A percentile compares a stretch with the other conserved stretches of the same genome.
Conservation (phyloP, 2,113 vertebrate species). For the Guaruba guarouba region DNA sequence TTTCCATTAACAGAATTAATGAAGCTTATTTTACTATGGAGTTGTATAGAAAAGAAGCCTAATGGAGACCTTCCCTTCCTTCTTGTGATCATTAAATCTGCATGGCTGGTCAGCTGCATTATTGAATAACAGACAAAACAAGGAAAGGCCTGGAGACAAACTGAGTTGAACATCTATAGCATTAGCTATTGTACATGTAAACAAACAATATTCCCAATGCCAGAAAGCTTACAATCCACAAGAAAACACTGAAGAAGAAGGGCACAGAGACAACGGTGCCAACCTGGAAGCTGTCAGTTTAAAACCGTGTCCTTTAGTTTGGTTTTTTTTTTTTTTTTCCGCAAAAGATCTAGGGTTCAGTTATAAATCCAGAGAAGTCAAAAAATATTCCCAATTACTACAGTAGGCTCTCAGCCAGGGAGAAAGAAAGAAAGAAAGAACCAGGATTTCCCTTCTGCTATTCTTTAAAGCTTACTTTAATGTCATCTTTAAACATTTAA, state of each 20-base stretch:
- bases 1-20: not conserved
- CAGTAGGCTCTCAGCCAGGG: not conserved
- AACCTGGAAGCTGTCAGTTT: not conserved
- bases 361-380: not conserved
- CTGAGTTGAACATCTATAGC: not conserved
- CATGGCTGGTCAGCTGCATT: not conserved
- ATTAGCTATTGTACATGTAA: not conserved
- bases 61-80: not conserved
- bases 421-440: not conserved
- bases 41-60: not conserved
- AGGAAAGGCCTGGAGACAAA: not conserved
- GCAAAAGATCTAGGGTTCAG: not conserved
- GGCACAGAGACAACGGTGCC: not conserved
- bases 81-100: not conserved
- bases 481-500: not conserved
- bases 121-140: not conserved
- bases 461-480: not conserved
- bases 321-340: not conserved
- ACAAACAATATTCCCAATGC: not conserved
- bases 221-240: not conserved
- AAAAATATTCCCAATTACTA: not conserved
- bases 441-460: not conserved
- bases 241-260: not conserved
- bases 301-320: not conserved
- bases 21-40: not conserved